Percentiles rank a stretch among this genome's conserved stretches.
Conservation (phyloP, 2,113 vertebrate species). For the Bubo bubo region DNA sequence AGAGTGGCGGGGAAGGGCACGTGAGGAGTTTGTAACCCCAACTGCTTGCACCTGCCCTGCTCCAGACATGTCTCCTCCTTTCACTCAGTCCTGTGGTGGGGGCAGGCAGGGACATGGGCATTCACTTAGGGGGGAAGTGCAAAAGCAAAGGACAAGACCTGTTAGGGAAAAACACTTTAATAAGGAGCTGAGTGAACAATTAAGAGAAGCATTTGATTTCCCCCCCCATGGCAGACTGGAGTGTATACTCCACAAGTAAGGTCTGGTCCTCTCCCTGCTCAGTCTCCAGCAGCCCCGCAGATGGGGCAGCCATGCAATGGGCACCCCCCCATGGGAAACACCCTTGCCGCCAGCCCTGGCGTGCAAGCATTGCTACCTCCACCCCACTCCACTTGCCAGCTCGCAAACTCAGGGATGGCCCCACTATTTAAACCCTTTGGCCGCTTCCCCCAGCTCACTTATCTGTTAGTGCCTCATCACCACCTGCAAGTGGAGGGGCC, state of each 20-base stretch:
- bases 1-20: not conserved
- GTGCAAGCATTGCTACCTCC: not conserved
- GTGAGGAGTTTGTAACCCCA: not conserved
- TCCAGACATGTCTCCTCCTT: not conserved
- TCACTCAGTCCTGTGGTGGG: not conserved
- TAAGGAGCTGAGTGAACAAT: not conserved
- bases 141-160: not conserved
- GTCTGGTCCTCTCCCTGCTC: not conserved
- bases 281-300: fast-evolving
- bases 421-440: not conserved
- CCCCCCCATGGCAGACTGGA: not conserved
- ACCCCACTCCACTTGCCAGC: not conserved
- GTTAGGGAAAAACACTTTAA: not conserved
- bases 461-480: not conserved
- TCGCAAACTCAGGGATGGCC: not conserved
- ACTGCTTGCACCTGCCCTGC: not conserved
- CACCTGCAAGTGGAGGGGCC: not conserved
- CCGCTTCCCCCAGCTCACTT: not conserved
- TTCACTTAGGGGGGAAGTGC: not conserved
- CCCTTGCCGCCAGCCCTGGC: not conserved
- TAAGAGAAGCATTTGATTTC: not conserved
- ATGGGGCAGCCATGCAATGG: not conserved
- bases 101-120: not conserved
- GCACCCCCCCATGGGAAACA: not conserved
- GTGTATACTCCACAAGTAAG: not conserved